Percentiles rank a stretch among this genome's conserved stretches.
Evolutionary conservation across 2,797 vertebrate genomes (phyloP).

Genomic region (Fistularia commersonii): DNA sequence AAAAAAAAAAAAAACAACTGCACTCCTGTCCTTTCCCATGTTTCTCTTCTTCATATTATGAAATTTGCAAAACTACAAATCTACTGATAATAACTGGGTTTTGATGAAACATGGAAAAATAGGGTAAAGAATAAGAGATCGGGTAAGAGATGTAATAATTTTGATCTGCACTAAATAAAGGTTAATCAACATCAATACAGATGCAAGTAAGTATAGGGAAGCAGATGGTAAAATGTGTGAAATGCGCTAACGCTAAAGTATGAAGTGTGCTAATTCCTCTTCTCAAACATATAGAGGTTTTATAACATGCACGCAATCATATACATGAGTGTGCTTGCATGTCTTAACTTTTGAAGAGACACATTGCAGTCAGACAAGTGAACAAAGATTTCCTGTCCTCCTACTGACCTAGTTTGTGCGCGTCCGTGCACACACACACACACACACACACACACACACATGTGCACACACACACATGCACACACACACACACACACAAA

Average conservation of each 20-base stretch:
- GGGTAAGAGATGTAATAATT: conserved; percentile 14
- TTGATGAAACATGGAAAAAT: background rate
- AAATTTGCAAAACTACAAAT: too few relatives aligned
- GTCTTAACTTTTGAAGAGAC: conserved; percentile 24
- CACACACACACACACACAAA: background rate
- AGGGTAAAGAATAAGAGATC: conserved; percentile 2
- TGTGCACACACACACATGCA: conserved; percentile 3
- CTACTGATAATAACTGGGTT: conserved; percentile 3
- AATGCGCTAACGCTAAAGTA: conserved; percentile 3
- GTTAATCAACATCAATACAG: conserved; percentile 10
- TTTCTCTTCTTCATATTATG: too few relatives aligned
- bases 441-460: conserved; percentile 5
- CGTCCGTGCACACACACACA: conserved; percentile 19
- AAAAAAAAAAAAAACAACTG: conserved; percentile 1
- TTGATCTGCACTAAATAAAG: conserved; percentile 17
- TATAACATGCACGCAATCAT: conserved; percentile 1
- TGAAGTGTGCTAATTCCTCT: conserved; percentile 4
- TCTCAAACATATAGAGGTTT: conserved; percentile 5
- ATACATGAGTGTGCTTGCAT: conserved; percentile 14
- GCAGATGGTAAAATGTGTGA: conserved; percentile 3
- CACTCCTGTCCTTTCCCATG: too few relatives aligned
- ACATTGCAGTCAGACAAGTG: conserved; percentile 39
- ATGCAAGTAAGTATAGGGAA: conserved; percentile 11
- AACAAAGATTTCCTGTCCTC: conserved; percentile 62
- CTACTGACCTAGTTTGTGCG: conserved; percentile 58